Percentiles rank a stretch among this genome's conserved stretches.
Conservation (phyloP, 2,888 invertebrate species). For the Plagiodera versicolora region DNA sequence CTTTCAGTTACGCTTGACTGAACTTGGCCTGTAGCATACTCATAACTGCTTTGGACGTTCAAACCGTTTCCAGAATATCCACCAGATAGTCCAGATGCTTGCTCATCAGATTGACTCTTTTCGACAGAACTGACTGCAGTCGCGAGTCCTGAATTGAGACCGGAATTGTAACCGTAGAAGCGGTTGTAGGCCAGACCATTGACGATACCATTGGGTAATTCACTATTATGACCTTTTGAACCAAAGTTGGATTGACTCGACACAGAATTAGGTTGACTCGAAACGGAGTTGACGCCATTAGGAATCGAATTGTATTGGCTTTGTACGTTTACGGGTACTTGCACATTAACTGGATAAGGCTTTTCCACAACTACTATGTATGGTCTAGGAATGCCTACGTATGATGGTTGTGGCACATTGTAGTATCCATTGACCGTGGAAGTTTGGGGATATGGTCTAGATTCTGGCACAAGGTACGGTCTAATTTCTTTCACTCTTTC, state of each 20-base stretch:
- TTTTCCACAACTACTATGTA: conserved; percentile 45
- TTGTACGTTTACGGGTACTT: conserved; percentile 45
- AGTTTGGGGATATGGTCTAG: conserved; percentile 43
- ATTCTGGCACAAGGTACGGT: conserved; percentile 44
- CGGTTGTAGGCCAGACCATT: conserved; percentile 1
- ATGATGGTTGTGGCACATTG: conserved; percentile 44
- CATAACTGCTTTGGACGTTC: background rate
- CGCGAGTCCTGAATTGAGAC: conserved; percentile 4
- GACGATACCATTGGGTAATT: conserved; percentile 3
- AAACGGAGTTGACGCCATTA: no score
- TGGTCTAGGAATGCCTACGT: conserved; percentile 45
- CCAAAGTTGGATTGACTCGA: conserved; percentile 21
- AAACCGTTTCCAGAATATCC: conserved; percentile 3
- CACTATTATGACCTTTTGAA: conserved; percentile 17
- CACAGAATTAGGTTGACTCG: conserved; percentile 21
- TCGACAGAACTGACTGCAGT: background rate
- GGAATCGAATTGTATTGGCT: conserved; percentile 43
- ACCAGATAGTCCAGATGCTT: conserved; percentile 2
- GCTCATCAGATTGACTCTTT: conserved; percentile 8
- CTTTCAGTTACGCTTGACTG: conserved; percentile 19
- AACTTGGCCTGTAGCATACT: conserved; percentile 22
- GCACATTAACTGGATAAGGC: conserved; percentile 45
- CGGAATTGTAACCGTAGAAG: conserved; percentile 3
- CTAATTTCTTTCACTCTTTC: conserved; percentile 42
- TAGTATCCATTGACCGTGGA: conserved; percentile 45